phyloP scores from a whole-genome alignment of 1,140 invertebrate species.

The Piezodorus guildinii region DNA sequence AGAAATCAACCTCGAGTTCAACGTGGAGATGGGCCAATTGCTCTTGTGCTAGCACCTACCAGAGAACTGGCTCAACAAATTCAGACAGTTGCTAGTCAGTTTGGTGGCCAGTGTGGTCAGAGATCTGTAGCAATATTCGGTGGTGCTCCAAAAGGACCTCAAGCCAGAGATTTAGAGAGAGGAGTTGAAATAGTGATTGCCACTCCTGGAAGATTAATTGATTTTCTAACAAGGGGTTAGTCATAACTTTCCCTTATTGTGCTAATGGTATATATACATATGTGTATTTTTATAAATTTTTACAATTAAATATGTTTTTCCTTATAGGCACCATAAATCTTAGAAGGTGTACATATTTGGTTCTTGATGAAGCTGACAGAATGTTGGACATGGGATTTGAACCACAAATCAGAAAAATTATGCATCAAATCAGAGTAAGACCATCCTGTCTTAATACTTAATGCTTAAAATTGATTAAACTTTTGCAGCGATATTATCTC shows the following conservation, averaged over 20 bases:
- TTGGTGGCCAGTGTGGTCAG: conserved; percentile 69
- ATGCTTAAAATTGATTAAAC: too few relatives aligned
- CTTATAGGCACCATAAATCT: conserved; percentile 43
- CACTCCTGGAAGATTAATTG: conserved; percentile 90
- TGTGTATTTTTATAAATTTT: too few relatives aligned
- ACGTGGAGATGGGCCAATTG: conserved; percentile 83
- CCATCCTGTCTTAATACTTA: too few relatives aligned
- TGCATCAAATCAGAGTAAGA: conserved; percentile 79
- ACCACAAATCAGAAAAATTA: conserved; percentile 96
- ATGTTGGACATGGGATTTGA: conserved; percentile 99
- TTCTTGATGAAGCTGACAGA: conserved; percentile 95
- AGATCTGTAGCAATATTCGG: conserved; percentile 92
- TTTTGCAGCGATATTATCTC: too few relatives aligned
- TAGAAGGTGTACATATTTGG: conserved; percentile 78
- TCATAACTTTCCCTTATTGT: conserved; percentile 21
- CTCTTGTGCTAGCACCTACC: conserved; percentile 83
- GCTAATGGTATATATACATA: too few relatives aligned
- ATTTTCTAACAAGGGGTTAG: conserved; percentile 91
- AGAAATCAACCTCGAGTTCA: conserved; percentile 72
- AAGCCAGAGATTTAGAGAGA: conserved; percentile 73
- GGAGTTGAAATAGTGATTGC: conserved; percentile 86
- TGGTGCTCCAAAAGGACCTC: conserved; percentile 72
- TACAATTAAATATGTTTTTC: not conserved
- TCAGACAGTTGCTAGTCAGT: conserved; percentile 81
- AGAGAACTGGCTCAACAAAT: conserved; percentile 94